Evolutionary conservation across 2,113 vertebrate genomes (phyloP), one percentile per base, ranked within the genome.

Genomic region (Carollia perspicillata): DNA sequence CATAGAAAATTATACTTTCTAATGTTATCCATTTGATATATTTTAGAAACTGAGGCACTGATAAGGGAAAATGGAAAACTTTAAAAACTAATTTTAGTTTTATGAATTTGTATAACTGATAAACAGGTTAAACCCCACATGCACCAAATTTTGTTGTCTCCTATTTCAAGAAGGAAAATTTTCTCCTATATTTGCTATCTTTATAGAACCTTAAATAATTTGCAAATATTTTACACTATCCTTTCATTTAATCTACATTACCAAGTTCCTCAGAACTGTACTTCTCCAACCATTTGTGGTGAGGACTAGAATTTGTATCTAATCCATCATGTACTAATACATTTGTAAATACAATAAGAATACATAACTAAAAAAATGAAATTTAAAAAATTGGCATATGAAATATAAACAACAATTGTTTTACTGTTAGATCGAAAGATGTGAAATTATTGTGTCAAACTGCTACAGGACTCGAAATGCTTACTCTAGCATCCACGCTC

Each of bases 341-440:
- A 42, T 92, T 86, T 95, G 3, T 81, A 96, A 95, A 84, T 80
- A 75, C 5, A 77, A 55, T 75, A 91, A 95, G 75, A 89, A 89
- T 53, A 0, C 0, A 20, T 53, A 75, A 53, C 8, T 53, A 60
- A 23, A 11, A 81, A 89, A 95, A 55, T 30, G 23, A 94, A 91
- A 51, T 92, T 23, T 14, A 4, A 37, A 40, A 58, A 89, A 47
- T 9, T 84, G 28, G 37, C 4, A 30, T 72, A 51, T 2, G 90
- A 80, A 90, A 95, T 84, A 44, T 53, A 94, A 95, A 44, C 17
- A 1, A 42, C 22, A 80, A 10, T 74, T 95, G 5, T 53, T 87
- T 66, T 71, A 74, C 66, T 42, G 80, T 93, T 93, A 90, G 17
- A 81, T 30, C 90, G 23, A 93, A 40, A 65, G 8, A 84, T 7